phyloP scores from a whole-genome alignment of 2,113 vertebrate genomes.

The Tragelaphus buxtoni region DNA sequence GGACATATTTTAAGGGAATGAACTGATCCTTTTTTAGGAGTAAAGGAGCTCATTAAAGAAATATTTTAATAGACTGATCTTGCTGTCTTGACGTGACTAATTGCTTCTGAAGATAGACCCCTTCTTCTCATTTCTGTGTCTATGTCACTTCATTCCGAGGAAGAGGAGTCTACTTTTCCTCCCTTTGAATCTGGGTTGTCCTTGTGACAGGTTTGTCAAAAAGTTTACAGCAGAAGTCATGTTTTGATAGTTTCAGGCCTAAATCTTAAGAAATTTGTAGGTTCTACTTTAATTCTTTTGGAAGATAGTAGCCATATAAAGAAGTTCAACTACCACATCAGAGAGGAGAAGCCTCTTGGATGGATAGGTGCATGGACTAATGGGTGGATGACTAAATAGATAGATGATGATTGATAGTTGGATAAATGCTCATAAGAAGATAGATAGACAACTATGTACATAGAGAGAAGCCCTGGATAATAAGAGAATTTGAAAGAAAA shows the following conservation, averaged over 20 bases:
- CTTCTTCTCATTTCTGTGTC: not conserved
- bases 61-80: not conserved
- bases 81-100: not conserved
- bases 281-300: not conserved
- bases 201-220: not conserved
- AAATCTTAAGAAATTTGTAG: not conserved
- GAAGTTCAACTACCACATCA: not conserved
- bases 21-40: not conserved
- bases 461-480: not conserved
- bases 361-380: not conserved
- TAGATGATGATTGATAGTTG: not conserved
- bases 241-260: not conserved
- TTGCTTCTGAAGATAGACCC: not conserved
- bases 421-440: not conserved
- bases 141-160: not conserved
- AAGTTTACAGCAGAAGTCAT: not conserved
- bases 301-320: not conserved
- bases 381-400: not conserved
- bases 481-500: not conserved
- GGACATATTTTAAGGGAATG: not conserved
- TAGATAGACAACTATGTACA: not conserved
- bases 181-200: not conserved
- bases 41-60: not conserved
- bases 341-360: not conserved
- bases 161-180: not conserved